Evolutionary conservation across 1,140 invertebrate species (phyloP), one percentile per base, ranked within the genome.

Genomic region (Drosophila oshimai): DNA sequence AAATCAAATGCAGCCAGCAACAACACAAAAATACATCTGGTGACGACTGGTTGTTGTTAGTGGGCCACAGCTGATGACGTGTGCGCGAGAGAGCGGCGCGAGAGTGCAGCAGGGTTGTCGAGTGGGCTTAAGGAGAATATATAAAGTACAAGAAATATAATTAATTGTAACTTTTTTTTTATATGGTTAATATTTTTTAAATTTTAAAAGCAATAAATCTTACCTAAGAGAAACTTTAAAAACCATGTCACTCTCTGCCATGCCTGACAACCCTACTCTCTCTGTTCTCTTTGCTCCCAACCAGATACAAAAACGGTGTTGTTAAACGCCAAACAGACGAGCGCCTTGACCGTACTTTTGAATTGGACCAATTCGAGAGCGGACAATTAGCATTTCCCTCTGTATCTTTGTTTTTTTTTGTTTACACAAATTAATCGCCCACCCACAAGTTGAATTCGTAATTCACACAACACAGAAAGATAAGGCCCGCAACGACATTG

Each of bases 11-110:
- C 75, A 79, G 46, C 64, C 61, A 74, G 31, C 65, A 65, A 65
- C 61, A 65, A 61, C 57, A 55, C 24, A 17, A 71, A 51, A 75
- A 80, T 36, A 53, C 57, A 58, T 64, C 33, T 61, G 68, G 24
- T 50, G 55, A 61, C 64, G 55, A 61, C n/a, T 12, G 29, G 36
- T 18, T 53, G 45, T 72, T 71, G 39, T 29, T 60, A 39, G 45
- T 55, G 34, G 71, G 47, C 33, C 80, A 53, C 53, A 84, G 80
- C 81, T 84, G 80, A 83, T 84, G 80, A 84, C 75, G 80, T 84
- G 74, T 60, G 34, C 55, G 55, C 6, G 15, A 22, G 13, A 44
- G 33, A 29, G 47, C 79, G 74, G 62, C 74, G 78, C 74, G 39
- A 61, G 74, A 49, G 46, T 5, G 6, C 24, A 12, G 20, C 28